A percentile compares a stretch with the other conserved stretches of the same genome.
phyloP scores from a whole-genome alignment of 35 echinoderm and acorn worm species.

The Antedon bifida region DNA sequence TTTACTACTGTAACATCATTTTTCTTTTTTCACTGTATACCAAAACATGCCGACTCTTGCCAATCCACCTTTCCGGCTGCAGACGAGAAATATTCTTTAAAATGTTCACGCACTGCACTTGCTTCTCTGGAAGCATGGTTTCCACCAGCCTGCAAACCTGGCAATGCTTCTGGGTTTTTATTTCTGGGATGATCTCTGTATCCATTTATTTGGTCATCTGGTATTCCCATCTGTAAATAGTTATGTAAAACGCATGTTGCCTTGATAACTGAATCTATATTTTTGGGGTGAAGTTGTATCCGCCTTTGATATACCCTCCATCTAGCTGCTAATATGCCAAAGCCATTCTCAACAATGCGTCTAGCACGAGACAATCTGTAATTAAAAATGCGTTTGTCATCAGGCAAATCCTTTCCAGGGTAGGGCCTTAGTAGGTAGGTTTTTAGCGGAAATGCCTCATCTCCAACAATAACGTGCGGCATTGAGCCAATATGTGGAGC shows the following conservation, averaged over 20 bases:
- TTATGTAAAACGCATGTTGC: not conserved
- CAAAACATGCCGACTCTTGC: not conserved
- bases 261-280: not conserved
- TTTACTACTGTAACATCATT: too few relatives aligned
- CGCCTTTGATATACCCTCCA: conserved; percentile 8
- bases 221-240: not conserved
- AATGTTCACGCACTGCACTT: not conserved
- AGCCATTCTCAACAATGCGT: conserved; percentile 27
- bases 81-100: not conserved
- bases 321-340: not conserved
- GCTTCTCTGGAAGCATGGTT: not conserved
- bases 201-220: not conserved
- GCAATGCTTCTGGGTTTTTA: not conserved
- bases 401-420: not conserved
- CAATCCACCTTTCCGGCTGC: not conserved
- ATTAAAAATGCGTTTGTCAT: conserved; percentile 11
- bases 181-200: not conserved
- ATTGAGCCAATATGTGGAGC: not conserved
- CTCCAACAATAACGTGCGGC: not conserved
- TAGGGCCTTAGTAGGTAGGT: conserved; percentile 12
- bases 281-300: conserved; percentile 3
- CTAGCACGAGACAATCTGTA: conserved; percentile 28
- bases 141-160: not conserved
- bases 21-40: too few relatives aligned
- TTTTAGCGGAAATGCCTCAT: conserved; percentile 33